Base-by-base conservation (phyloP, 2,113 vertebrate genomes). In the Lepisosteus osseus region DNA sequence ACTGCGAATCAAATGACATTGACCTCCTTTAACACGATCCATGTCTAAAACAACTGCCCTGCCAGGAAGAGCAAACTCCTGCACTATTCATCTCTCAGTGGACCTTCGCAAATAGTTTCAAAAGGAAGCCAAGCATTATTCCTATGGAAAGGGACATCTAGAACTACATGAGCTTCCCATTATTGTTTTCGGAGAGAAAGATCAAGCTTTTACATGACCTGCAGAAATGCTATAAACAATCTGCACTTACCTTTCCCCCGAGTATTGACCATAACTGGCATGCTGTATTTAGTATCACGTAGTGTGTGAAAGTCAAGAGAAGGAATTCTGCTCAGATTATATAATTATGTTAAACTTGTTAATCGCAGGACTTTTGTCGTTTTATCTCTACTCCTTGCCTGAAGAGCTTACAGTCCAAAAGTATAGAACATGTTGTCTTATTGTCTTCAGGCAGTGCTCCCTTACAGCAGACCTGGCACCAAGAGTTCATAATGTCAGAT, bases 121-220 rank as follows among this genome's bases (percentile, higher is more conserved):
- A 72, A 71, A 69, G 57, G 70, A 65, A 70, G 47, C 45, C 29
- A n/a, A 56, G 7, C 5, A 40, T 51, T 41, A 44, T 61, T 13
- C 45, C 61, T 62, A 44, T 61, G 42, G 55, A 61, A 70, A 57
- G n/a, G 65, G 76, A 76, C 7, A 4, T 51, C 9, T 51, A 61
- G 15, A 65, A 5, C 14, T 68, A 62, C 12, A 65, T 63, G 68
- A 54, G 72, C 65, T 85, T 85, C 80, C 79, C 68, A 69, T 75
- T 40, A 82, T 81, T 86, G 80, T 84, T 80, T 76, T 75, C 57
- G 56, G 70, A 3, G 14, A 68, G 69, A 71, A 67, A 68, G 43
- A 64, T 54, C 57, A 11, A 17, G 44, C 61, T 57, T 71, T 56
- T 51, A 51, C 5, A 5, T 6, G 57, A 5, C 54, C 68, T 11